Evolutionary conservation across 2,113 vertebrate species (phyloP).

Genomic region (Dasyurus viverrinus): DNA sequence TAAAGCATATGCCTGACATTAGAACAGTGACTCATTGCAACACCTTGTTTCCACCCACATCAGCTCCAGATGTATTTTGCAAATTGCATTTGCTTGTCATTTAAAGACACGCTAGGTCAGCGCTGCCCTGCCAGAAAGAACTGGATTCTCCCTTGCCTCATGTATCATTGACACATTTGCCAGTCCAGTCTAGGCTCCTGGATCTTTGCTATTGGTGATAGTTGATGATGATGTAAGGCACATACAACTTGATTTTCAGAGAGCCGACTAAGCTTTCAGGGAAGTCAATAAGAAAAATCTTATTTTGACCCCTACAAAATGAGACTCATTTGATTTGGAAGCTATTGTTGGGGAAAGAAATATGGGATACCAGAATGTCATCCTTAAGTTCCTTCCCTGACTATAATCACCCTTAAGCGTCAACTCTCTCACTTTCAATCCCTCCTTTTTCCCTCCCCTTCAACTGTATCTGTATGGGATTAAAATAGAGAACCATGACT

Average conservation of each 20-base stretch:
- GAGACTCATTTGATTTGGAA: conserved; percentile 74
- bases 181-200: conserved; percentile 58
- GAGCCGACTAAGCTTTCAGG: conserved; percentile 62
- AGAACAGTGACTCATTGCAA: conserved; percentile 61
- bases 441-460: not conserved
- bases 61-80: conserved; percentile 71
- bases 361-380: conserved; percentile 68
- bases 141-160: conserved; percentile 70
- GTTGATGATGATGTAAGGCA: conserved; percentile 59
- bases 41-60: conserved; percentile 66
- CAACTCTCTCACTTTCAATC: conserved; percentile 36
- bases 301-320: conserved; percentile 77
- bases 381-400: conserved; percentile 60
- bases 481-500: not conserved
- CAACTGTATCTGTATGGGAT: conserved; percentile 53
- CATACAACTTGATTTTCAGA: conserved; percentile 69
- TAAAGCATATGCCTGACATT: conserved; percentile 42
- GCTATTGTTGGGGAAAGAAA: conserved; percentile 72
- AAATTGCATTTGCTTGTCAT: conserved; percentile 76
- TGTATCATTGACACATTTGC: conserved; percentile 75
- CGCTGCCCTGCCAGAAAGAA: conserved; percentile 74
- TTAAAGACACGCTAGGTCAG: conserved; percentile 80
- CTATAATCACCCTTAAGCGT: conserved; percentile 66
- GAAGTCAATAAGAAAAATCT: conserved; percentile 80
- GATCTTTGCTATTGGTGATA: conserved; percentile 13